Base-by-base conservation (phyloP, 2,113 vertebrate genomes). In the Chaetops frenatus region DNA sequence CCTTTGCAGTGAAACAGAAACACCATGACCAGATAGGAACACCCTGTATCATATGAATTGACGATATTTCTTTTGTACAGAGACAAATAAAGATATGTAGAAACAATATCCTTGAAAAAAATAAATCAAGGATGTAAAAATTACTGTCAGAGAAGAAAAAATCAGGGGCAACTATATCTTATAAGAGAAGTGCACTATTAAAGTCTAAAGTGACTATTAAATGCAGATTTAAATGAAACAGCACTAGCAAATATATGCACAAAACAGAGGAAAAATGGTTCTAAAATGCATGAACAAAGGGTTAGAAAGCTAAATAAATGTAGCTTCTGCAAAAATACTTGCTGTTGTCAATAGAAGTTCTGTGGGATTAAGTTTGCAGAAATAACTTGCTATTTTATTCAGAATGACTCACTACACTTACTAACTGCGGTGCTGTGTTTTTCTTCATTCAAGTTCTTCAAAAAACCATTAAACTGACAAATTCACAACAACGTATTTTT, bases 251-350 rank as follows among this genome's bases (percentile, higher is more conserved):
- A 86, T 17, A 24, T 8, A 50, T 27, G 27, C n/a, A 66, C 10
- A 51, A 66, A 91, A 66, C 23, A 88, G 27, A 62, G 44, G 14
- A 35, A 81, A 71, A 90, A 56, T 6, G 0, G 40, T 69, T 89
- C 45, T 51, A 67, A 76, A 84, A 42, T 15, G 7, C 18, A 69
- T 7, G 42, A 81, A 72, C 13, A 62, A 73, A 81, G 0, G 4
- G 25, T 42, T 50, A 72, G 25, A 80, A 60, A 86, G 48, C 14
- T 38, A 56, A 82, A 76, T 33, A 60, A 80, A 79, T 22, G 29
- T 38, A 76, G 72, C 76, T 95, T 92, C 94, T 92, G 92, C 65
- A 95, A 95, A 97, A 96, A 72, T 45, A 64, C 40, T 53, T 85
- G 64, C 84, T 82, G 40, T 12, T 95, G 85, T 79, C 72, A 82